Evolutionary conservation across 1,140 invertebrate genomes (phyloP), one percentile per base, ranked within the genome.

Genomic region (Alviniconcha marisindica): DNA sequence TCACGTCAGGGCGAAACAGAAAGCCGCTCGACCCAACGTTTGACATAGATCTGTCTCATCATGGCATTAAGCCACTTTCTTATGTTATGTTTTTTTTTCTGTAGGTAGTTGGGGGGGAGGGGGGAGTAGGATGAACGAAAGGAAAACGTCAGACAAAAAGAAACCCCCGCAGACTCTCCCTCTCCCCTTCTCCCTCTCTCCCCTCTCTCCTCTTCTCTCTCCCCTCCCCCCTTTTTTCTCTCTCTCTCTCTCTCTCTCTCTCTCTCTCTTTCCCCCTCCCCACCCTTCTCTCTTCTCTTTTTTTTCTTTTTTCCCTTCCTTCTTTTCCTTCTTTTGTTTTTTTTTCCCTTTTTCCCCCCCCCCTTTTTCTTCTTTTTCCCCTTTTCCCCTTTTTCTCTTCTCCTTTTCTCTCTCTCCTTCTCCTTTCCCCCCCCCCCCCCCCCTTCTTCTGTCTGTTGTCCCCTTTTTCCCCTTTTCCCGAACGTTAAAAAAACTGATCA

Each of bases 151-250:
- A 5, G 4, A 24, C 21, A n/a, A 5, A 5, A n/a, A 18, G 1
- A 24, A 14, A n/a, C 12, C 21, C 54, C 28, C 14, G 21, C 54
- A 3, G 54, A 24, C 54, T 24, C 54, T 60, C 21, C 12, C 54
- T 24, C 14, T 24, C 12, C 21, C 54, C 28, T 60, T 60, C 54
- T 60, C 54, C 21, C 54, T 21, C 5, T 56, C 54, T 56, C 54
- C n/a, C 54, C 54, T 56, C 54, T 56, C 54, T 56, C 54, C n/a
- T n/a, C n/a, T n/a, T 56, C 54, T 56, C 54, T 56, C 54, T 56
- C 54, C 36, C 69, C 15, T 18, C 36, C 69, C 21, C 40, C 36
- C 40, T 33, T 33, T 73, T 14, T 31, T 42, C 33, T 73, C 69
- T 73, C 69, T 36, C 69, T 73, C 69, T 42, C 33, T 73, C 40